Evolutionary conservation across 2,797 vertebrate species (phyloP).

Genomic region (Cyprinodon diabolis): DNA sequence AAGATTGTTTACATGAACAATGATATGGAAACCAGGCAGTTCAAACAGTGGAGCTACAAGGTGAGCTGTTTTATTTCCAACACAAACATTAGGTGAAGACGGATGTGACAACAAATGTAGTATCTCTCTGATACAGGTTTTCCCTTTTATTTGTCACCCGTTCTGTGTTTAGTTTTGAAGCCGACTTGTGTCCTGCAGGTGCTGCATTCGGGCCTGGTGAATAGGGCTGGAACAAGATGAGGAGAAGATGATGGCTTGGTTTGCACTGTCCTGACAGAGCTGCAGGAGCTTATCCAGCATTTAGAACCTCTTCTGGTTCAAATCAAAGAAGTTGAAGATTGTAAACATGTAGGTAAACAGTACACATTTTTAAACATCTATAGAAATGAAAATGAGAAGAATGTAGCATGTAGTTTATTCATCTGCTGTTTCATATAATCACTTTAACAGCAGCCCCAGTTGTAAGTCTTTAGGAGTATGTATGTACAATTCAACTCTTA

Average conservation of each 20-base stretch:
- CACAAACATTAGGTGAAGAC: background rate
- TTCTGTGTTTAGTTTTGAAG: background rate
- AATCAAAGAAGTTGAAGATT: background rate
- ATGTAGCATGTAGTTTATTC: background rate
- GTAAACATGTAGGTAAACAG: background rate
- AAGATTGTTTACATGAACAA: conserved; percentile 76
- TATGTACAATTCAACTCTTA: too few species aligned
- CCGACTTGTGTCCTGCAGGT: conserved; percentile 38
- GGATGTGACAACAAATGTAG: background rate
- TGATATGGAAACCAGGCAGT: conserved; percentile 67
- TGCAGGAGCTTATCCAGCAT: conserved; percentile 65
- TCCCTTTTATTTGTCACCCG: background rate
- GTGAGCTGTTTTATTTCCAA: conserved; percentile 31
- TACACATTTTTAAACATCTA: background rate
- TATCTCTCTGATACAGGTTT: background rate
- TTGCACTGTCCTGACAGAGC: conserved; percentile 51
- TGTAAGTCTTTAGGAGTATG: background rate
- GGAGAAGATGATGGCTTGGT: conserved; percentile 62
- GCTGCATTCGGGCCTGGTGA: conserved; percentile 29
- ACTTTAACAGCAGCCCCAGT: background rate
- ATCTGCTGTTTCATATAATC: background rate
- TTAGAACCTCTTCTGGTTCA: conserved; percentile 22
- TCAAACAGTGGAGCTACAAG: conserved; percentile 82
- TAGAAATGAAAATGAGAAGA: background rate
- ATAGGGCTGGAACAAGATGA: conserved; percentile 39